Evolutionary conservation across 2,797 vertebrate species (phyloP).

Genomic region (Chaunax sp.): DNA sequence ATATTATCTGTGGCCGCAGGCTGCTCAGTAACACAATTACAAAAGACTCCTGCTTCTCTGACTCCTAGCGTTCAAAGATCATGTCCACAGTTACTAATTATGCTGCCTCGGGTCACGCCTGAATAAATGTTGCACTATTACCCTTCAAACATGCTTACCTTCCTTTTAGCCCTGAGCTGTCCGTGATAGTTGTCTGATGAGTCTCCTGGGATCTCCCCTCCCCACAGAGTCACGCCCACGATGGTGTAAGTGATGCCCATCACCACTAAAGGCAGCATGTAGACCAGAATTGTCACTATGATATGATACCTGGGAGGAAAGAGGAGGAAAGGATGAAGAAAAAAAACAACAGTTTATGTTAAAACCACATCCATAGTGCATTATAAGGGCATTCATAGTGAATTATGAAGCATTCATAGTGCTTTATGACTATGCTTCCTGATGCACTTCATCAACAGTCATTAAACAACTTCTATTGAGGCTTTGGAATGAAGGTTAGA

Average conservation of each 20-base stretch:
- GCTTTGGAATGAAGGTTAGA: too few species aligned
- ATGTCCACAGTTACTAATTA: conserved; percentile 19
- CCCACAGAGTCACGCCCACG: conserved; percentile 96
- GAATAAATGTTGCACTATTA: conserved; percentile 10
- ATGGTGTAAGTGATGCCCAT: conserved; percentile 97
- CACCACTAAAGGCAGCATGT: conserved; percentile 91
- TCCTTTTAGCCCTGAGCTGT: conserved; percentile 95
- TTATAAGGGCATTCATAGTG: too few species aligned
- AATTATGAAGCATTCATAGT: too few species aligned
- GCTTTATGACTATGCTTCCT: too few species aligned
- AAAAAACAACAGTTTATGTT: too few species aligned
- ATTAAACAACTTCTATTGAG: too few species aligned
- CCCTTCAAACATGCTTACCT: conserved; percentile 82
- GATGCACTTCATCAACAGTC: too few species aligned
- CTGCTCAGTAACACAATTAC: not conserved
- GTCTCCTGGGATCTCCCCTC: conserved; percentile 95
- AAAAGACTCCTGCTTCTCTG: conserved; percentile 5
- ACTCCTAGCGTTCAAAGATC: conserved; percentile 17
- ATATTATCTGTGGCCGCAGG: conserved; percentile 11
- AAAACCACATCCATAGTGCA: too few species aligned
- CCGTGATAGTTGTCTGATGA: conserved; percentile 95
- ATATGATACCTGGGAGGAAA: conserved; percentile 89
- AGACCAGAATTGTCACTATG: conserved; percentile 91
- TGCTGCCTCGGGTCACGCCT: not conserved
- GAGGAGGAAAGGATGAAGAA: not conserved